Percentiles rank a stretch among this genome's conserved stretches.
Conservation (phyloP, 1,140 invertebrate genomes). For the Diabrotica undecimpunctata region DNA sequence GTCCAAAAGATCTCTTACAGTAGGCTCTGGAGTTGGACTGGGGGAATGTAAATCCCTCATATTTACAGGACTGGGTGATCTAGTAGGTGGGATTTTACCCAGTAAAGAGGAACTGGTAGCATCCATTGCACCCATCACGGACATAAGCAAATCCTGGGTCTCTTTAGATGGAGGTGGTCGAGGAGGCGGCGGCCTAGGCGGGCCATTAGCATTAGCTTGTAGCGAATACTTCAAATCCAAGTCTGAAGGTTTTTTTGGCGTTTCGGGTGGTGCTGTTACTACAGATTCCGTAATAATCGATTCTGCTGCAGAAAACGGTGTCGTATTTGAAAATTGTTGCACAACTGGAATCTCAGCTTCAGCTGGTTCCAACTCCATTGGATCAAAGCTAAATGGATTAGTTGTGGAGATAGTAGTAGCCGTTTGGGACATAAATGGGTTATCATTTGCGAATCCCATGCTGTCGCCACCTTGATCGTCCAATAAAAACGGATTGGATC, state of each 20-base stretch:
- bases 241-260: slow-evolving; percentile 43
- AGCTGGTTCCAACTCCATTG: slow-evolving; percentile 50
- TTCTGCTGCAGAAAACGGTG: background rate
- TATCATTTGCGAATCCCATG: slow-evolving; percentile 51
- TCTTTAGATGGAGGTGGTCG: slow-evolving; percentile 61
- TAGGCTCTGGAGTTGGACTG: slow-evolving; percentile 75
- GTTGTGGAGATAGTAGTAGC: slow-evolving; percentile 41
- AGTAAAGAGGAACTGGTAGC: slow-evolving; percentile 79
- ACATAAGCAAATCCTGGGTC: slow-evolving; percentile 80
- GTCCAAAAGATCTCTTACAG: slow-evolving; percentile 63
- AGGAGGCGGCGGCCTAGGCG: slow-evolving; percentile 49
- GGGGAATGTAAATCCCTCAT: slow-evolving; percentile 76
- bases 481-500: slow-evolving; percentile 71
- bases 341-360: slow-evolving; percentile 43
- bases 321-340: slow-evolving; percentile 1
- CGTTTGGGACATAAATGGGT: slow-evolving; percentile 53
- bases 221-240: slow-evolving; percentile 41
- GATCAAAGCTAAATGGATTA: slow-evolving; percentile 63
- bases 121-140: slow-evolving; percentile 84
- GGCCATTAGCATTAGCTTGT: slow-evolving; percentile 32
- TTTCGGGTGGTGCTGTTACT: background rate
- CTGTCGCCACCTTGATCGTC: slow-evolving; percentile 47
- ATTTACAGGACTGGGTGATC: slow-evolving; percentile 76
- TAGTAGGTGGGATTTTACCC: slow-evolving; percentile 74
- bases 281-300: slow-evolving; percentile 6